Base-by-base conservation (phyloP, 1,140 invertebrate genomes). In the Aradophagus sp. region DNA sequence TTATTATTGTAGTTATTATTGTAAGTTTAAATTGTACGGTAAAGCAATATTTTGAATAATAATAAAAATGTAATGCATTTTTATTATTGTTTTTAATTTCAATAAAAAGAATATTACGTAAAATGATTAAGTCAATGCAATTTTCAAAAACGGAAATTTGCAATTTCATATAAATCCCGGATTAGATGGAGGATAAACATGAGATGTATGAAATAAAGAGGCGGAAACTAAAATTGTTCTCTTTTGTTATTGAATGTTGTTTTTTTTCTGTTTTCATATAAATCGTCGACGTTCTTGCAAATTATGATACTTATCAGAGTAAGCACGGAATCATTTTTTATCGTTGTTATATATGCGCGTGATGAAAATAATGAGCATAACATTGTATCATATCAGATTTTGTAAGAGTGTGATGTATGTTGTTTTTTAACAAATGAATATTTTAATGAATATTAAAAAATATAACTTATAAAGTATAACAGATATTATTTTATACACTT, bases 141-240 rank as follows among this genome's bases (percentile, higher is more conserved):
- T 39, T 52, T 52, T 14, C 8, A 35, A 1, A 13, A 52, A 23
- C 36, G 58, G 58, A 62, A 62, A 29, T 15, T n/a, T 13, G 26
- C 17, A 62, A 62, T 56, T 42, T 14, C 2, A 26, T 23, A 23
- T 23, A 23, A 48, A 32, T 20, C 15, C 10, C 36, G 36, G 45
- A 62, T 50, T 35, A 15, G 5, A 10, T 12, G 55, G 39, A 47
- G 55, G 55, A 50, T 31, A 32, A 8, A 38, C 41, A 5, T 0
- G 5, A 23, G 3, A 41, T 20, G 29, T 19, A 39, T n/a, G 11
- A 48, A 34, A 42, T 17, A 53, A 31, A 38, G 32, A 26, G 45
- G 16, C 59, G 59, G 59, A 63, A 63, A 53, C 17, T 0, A 27
- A 59, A 38, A 47, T 52, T 38, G 59, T 34, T 45, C 12, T 31